Evolutionary conservation across 2,113 vertebrate genomes (phyloP), one percentile per base, ranked within the genome.

Genomic region (Dolichotis patagonum): DNA sequence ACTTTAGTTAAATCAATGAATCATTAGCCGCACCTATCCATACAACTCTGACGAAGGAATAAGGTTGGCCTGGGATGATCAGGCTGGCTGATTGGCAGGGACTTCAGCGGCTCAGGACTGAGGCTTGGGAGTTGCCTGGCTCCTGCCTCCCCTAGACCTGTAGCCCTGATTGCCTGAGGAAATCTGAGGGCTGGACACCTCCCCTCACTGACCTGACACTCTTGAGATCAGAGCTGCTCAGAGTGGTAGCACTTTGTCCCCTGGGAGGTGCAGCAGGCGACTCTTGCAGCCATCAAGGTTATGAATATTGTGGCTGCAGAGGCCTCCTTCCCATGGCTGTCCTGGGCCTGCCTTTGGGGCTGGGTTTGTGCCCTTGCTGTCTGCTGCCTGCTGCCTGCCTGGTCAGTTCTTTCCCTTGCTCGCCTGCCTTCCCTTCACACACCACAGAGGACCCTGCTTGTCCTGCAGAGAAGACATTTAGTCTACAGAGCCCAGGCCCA

Each of bases 1-100:
- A 67, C 88, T 82, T 86, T 69, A 86, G 90, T 80, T 91, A 88
- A 62, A 65, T 71, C 38, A 35, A 3, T 83, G 80, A 84, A 22
- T 86, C 73, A 38, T 30, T 82, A 56, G 46, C 41, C 38, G 16
- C 49, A 5, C 7, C 19, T 30, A n/a, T 26, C 46, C 7, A 13
- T 1, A 26, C 41, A 11, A 78, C 6, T 30, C 38, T 32, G 7
- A 65, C 81, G 52, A 38, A 16, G 56, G 43, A 73, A 20, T 3
- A 24, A 82, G 49, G 90, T 86, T 24, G 20, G 52, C 38, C 58
- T 78, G 13, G 58, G 63, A 24, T 7, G 7, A 0, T 67, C 46
- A 5, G 54, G n/a, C 69, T 17, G 38, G 6, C 3, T 12, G 41
- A 11, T 46, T 5, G 16, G 46, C 2, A 24, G 46, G 7, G 54